Evolutionary conservation across 2,113 vertebrate species (phyloP).

Genomic region (Vombatus ursinus): DNA sequence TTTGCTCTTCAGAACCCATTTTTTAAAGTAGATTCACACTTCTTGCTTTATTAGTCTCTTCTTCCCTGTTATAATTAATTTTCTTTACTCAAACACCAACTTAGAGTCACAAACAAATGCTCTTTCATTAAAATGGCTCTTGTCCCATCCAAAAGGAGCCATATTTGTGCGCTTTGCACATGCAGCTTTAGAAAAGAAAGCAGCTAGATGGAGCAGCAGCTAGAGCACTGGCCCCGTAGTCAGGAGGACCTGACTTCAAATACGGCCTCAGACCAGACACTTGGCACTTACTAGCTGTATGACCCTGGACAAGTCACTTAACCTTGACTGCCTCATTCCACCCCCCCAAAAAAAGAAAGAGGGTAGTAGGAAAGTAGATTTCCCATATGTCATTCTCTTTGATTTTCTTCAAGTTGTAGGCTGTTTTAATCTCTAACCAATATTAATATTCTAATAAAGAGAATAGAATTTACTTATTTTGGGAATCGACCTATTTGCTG

Average conservation of each 20-base stretch:
- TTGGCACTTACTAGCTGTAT: too few species aligned
- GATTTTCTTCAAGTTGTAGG: background rate
- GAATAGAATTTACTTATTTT: background rate
- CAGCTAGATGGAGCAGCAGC: too few species aligned
- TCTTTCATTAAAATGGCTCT: background rate
- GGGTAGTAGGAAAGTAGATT: background rate
- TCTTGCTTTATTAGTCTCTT: background rate
- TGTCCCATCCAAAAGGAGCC: background rate
- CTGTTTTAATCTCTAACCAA: background rate
- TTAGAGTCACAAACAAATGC: background rate
- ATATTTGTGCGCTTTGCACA: background rate
- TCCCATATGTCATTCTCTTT: background rate
- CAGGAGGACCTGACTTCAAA: too few species aligned
- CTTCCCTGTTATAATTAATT: background rate
- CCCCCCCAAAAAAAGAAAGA: background rate
- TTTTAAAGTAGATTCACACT: background rate
- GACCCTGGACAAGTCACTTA: too few species aligned
- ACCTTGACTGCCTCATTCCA: too few species aligned
- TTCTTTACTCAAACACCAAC: background rate
- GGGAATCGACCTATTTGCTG: background rate
- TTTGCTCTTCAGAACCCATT: background rate
- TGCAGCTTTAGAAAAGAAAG: background rate
- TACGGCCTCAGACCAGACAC: too few species aligned
- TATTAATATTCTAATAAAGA: background rate
- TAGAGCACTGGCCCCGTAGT: too few species aligned